A percentile compares a stretch with the other conserved stretches of the same genome.
phyloP scores from a whole-genome alignment of 2,113 vertebrate genomes.

The Scolopax mira region DNA sequence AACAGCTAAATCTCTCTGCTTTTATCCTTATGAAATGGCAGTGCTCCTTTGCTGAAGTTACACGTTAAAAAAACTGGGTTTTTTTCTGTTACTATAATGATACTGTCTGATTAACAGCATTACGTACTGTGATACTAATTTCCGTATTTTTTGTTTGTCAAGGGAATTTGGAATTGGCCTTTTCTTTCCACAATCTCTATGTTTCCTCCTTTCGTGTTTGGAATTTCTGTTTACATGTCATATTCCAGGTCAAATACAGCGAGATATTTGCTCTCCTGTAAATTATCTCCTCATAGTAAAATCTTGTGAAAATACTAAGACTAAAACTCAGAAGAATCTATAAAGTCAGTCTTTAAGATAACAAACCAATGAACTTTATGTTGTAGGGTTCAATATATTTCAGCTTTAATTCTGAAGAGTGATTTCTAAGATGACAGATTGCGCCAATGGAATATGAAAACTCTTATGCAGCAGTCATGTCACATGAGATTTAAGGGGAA shows the following conservation, averaged over 20 bases:
- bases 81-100: neutral
- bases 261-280: neutral
- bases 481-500: neutral
- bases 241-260: neutral
- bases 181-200: neutral
- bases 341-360: neutral
- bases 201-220: neutral
- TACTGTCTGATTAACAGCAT: neutral
- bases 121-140: neutral
- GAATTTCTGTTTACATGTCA: neutral
- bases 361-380: neutral
- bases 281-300: neutral
- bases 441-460: neutral
- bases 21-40: neutral
- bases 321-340: neutral
- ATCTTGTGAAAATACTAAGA: neutral
- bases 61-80: neutral
- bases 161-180: neutral
- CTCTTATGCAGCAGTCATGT: neutral
- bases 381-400: neutral
- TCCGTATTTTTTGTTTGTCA: neutral
- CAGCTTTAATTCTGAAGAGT: neutral
- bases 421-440: neutral
- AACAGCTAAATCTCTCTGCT: neutral
- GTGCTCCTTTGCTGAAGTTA: neutral